These are phyloP conservation scores for Zosterops japonicus DNA, from an alignment of 2,113 vertebrate species.

Conservation along the genomic window DNA sequence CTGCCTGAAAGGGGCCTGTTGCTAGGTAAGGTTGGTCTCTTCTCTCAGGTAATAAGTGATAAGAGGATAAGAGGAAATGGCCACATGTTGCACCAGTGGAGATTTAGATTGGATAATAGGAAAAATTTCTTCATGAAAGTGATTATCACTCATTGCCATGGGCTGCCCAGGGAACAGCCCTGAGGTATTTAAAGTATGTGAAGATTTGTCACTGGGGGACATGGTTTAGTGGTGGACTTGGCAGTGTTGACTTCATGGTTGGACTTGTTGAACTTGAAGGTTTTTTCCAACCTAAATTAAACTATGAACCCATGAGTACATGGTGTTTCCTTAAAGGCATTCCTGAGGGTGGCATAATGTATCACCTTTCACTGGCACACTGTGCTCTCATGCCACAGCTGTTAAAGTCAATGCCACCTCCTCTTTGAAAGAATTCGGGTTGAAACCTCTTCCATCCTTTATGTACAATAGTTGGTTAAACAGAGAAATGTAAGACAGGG, in stretches of 20 bases:
- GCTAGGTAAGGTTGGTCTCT: background rate
- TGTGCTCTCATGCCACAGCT: background rate
- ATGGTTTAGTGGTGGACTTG: background rate
- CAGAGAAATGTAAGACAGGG: background rate
- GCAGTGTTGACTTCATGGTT: background rate
- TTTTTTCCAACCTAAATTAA: background rate
- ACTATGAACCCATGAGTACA: background rate
- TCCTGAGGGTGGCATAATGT: background rate
- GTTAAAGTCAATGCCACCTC: background rate
- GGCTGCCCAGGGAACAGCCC: background rate
- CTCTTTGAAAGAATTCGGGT: background rate
- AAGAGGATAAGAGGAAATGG: background rate
- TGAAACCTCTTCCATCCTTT: background rate
- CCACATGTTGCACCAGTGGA: background rate
- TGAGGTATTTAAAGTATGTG: background rate
- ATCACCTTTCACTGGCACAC: background rate
- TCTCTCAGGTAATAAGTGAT: background rate
- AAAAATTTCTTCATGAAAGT: accelerated
- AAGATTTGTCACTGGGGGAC: background rate
- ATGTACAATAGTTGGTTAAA: background rate
- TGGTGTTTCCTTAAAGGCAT: background rate
- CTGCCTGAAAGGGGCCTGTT: background rate
- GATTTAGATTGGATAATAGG: background rate
- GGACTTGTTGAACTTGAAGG: background rate
- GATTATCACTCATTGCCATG: background rate